A percentile compares a stretch with the other conserved stretches of the same genome.
Evolutionary conservation across 2,113 vertebrate genomes (phyloP).

Genomic region (Lepus americanus): DNA sequence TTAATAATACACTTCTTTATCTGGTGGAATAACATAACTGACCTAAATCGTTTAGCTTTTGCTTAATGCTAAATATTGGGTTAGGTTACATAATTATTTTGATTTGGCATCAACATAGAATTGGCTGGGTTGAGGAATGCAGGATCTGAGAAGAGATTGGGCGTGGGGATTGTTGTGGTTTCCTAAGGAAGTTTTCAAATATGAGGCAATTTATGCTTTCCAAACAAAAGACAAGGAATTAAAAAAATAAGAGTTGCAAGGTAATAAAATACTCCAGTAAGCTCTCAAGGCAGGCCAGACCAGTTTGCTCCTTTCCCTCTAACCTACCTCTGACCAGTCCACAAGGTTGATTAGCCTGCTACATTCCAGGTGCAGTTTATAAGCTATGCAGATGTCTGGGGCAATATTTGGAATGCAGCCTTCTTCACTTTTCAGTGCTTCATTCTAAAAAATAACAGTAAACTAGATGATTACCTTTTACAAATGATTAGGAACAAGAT

Average conservation of each 20-base stretch:
- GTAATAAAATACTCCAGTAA: not conserved
- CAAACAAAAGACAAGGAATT: slow-evolving; percentile 22
- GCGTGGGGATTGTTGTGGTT: not conserved
- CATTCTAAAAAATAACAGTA: slow-evolving; percentile 87
- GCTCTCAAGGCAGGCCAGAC: not conserved
- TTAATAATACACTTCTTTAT: not conserved
- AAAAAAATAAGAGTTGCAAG: slow-evolving; percentile 48
- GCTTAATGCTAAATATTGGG: slow-evolving; percentile 17
- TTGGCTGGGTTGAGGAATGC: not conserved
- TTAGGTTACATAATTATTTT: slow-evolving; percentile 23
- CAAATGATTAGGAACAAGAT: slow-evolving; percentile 52
- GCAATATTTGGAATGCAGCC: slow-evolving; percentile 93
- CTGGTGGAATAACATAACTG: slow-evolving; percentile 24
- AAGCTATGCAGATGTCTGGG: slow-evolving; percentile 96
- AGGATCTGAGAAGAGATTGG: not conserved
- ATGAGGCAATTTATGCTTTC: slow-evolving; percentile 44
- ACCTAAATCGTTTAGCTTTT: slow-evolving; percentile 10
- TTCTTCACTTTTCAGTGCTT: slow-evolving; percentile 89
- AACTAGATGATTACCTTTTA: slow-evolving; percentile 27
- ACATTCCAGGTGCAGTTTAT: slow-evolving; percentile 97
- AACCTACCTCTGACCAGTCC: slow-evolving; percentile 97
- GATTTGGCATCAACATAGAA: not conserved
- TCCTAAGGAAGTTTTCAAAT: slow-evolving; percentile 26
- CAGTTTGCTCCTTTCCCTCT: not conserved
- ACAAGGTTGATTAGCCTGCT: slow-evolving; percentile 97